Percentiles rank a stretch among this genome's conserved stretches.
These are phyloP conservation scores for Macrosteles quadrilineatus DNA, from an alignment of 1,140 invertebrate species.

Conservation along the genomic window DNA sequence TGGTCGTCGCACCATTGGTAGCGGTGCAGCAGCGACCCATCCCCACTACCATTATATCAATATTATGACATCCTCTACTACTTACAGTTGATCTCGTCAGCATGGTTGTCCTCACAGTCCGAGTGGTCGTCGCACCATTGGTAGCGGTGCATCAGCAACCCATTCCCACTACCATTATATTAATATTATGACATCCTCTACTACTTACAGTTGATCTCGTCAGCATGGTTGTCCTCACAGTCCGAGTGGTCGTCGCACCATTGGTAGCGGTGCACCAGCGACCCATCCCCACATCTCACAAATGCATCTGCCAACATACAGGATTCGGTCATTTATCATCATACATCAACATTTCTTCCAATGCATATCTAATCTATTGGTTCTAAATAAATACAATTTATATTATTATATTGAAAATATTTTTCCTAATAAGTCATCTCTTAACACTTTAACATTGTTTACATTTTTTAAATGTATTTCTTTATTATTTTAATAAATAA, in stretches of 20 bases:
- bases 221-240: conserved; percentile 52
- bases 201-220: conserved; percentile 53
- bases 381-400: too few species aligned
- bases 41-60: conserved; percentile 46
- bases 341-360: too few species aligned
- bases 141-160: conserved; percentile 46
- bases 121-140: conserved; percentile 54
- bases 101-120: conserved; percentile 53
- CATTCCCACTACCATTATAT: conserved; percentile 47
- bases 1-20: conserved; percentile 53
- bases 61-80: too few species aligned
- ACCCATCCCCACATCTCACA: conserved; percentile 47
- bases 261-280: conserved; percentile 47
- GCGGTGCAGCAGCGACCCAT: conserved; percentile 48
- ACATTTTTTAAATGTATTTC: too few species aligned
- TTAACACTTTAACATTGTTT: too few species aligned
- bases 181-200: conserved; percentile 32
- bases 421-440: too few species aligned
- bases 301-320: conserved; percentile 40
- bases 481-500: too few species aligned
- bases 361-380: too few species aligned
- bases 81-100: conserved; percentile 55
- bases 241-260: conserved; percentile 56
- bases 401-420: too few species aligned
- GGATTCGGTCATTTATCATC: background rate